Evolutionary conservation across 2,888 invertebrate species (phyloP).

Genomic region (Troides aeacus): DNA sequence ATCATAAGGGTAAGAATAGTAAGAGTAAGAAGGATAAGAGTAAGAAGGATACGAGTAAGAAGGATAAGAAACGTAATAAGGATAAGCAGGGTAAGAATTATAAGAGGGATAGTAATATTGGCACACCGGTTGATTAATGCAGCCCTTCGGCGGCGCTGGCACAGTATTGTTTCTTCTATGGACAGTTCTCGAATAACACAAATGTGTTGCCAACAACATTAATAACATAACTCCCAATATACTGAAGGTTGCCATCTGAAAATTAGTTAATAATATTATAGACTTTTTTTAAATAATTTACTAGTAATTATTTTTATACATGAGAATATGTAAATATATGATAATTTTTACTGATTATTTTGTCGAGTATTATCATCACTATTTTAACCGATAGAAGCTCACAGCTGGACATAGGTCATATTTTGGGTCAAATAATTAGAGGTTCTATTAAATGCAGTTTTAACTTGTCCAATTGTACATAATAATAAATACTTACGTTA

Average conservation of each 20-base stretch:
- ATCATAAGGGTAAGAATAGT: neutral
- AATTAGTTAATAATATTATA: neutral
- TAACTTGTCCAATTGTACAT: too few species aligned
- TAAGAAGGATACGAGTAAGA: conserved; percentile 32
- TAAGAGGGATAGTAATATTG: conserved; percentile 12
- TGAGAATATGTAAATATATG: too few species aligned
- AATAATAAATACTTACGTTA: too few species aligned
- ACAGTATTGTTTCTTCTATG: conserved; percentile 2
- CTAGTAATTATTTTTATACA: too few species aligned
- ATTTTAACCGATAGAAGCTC: too few species aligned
- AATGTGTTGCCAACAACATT: neutral
- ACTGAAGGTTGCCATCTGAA: conserved; percentile 6
- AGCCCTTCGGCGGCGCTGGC: neutral
- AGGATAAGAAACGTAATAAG: neutral
- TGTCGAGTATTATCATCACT: too few species aligned
- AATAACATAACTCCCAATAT: neutral
- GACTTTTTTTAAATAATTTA: neutral
- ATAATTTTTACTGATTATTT: too few species aligned
- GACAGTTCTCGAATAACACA: neutral
- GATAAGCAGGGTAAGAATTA: conserved; percentile 34
- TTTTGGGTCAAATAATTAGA: too few species aligned
- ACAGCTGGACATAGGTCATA: too few species aligned
- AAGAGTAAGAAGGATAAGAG: conserved; percentile 32
- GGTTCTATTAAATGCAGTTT: too few species aligned
- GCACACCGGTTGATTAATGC: conserved; percentile 3